A percentile compares a stretch with the other conserved stretches of the same genome.
phyloP scores from a whole-genome alignment of 2,888 invertebrate species.

The Drosophila nr. fundita region DNA sequence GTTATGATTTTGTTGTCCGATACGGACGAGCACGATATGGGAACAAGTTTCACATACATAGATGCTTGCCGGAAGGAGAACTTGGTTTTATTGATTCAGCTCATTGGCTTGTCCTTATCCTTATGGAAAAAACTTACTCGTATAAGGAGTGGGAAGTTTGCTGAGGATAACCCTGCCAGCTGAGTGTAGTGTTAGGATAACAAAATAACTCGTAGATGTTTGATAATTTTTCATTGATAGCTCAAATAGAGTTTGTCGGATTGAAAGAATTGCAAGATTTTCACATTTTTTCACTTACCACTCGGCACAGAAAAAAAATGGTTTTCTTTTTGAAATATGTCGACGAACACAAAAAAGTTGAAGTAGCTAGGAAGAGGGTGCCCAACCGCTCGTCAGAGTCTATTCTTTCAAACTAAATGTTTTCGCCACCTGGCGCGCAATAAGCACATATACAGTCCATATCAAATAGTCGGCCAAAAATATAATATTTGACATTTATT shows the following conservation, averaged over 20 bases:
- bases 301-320: not conserved
- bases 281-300: constrained; percentile 4
- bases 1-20: not conserved
- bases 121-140: not conserved
- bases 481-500: constrained; percentile 18
- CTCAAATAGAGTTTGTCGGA: not conserved
- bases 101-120: not conserved
- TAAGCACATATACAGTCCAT: constrained; percentile 30
- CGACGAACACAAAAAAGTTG: not conserved
- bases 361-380: not conserved
- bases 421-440: constrained; percentile 24
- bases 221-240: not conserved
- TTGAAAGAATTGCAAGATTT: not conserved
- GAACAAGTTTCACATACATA: not conserved
- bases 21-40: not conserved
- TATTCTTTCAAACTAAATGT: constrained; percentile 34
- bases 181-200: not conserved
- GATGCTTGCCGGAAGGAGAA: not conserved
- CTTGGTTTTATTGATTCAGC: not conserved
- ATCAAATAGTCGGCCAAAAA: constrained; percentile 1
- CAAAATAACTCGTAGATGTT: not conserved
- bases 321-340: not conserved
- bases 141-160: not conserved
- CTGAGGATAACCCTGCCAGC: not conserved
- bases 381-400: constrained; percentile 30